Evolutionary conservation across 1,140 invertebrate genomes (phyloP), one percentile per base, ranked within the genome.

Genomic region (Bursaphelenchus mucronatus): DNA sequence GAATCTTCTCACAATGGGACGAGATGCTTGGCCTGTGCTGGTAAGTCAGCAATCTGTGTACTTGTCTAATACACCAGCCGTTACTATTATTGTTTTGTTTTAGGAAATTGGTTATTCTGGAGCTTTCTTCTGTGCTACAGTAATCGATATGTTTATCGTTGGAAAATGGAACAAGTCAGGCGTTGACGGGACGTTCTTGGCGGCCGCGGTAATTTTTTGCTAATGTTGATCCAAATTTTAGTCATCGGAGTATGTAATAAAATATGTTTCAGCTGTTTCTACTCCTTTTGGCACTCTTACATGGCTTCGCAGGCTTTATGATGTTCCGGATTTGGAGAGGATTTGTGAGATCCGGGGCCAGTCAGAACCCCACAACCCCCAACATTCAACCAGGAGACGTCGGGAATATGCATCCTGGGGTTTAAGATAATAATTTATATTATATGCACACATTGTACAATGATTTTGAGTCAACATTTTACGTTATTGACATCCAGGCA

Each of bases 251-350:
- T 53, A n/a, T n/a, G n/a, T n/a, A n/a, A 40, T 53, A 0, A 13
- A 53, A 62, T 11, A 53, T 49, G 17, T 57, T 66, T 41, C 17
- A 66, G 41, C 15, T 47, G 10, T 47, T 52, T 6, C 21, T 15
- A 9, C 66, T 65, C 9, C 30, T 19, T 17, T n/a, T 71, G 51
- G n/a, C 51, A 15, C 50, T 71, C 49, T 75, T 71, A 19, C 69
- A 75, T 44, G 62, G 15, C 5, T 30, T 74, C 39, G 64, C 71
- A 4, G 69, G 70, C 13, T 45, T 71, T 21, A 71, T 71, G 70
- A 76, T 71, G 73, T 75, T 70, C 74, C 40, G 72, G 13, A 71
- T 71, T 39, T 74, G 70, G 70, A 66, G 67, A 21, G 70, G 70
- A 8, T 71, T 71, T 39, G 73, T 71, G 3, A 54, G 59, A 56